A percentile compares a stretch with the other conserved stretches of the same genome.
phyloP scores from a whole-genome alignment of 2,888 invertebrate genomes.

The Cylloceria caligata region DNA sequence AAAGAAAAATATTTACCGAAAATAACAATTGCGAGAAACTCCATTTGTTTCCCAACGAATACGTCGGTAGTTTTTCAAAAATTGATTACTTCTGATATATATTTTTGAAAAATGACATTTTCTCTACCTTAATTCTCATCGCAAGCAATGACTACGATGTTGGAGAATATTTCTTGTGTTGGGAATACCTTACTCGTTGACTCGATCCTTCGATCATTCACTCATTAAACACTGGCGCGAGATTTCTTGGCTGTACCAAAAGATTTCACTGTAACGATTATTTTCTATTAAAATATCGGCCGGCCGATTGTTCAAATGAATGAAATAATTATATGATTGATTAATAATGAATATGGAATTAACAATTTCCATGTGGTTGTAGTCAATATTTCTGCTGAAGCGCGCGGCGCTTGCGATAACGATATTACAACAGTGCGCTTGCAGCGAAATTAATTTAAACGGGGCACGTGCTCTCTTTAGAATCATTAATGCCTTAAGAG shows the following conservation, averaged over 20 bases:
- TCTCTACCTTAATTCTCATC: conserved; percentile 47
- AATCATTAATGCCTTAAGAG: neutral
- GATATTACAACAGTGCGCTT: conserved; percentile 61
- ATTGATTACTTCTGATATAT: neutral
- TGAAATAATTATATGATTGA: neutral
- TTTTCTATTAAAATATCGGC: neutral
- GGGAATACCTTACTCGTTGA: conserved; percentile 7
- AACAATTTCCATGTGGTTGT: conserved; percentile 4
- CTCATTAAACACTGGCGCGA: conserved; percentile 77
- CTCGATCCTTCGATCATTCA: conserved; percentile 53
- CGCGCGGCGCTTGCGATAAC: conserved; percentile 78
- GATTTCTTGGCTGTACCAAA: conserved; percentile 77
- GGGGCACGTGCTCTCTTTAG: neutral
- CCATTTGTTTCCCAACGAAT: too few species aligned
- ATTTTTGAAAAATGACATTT: conserved; percentile 54
- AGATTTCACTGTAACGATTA: neutral
- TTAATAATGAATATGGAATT: conserved; percentile 9
- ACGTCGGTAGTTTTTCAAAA: neutral
- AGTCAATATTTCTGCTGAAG: conserved; percentile 79
- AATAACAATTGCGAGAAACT: neutral
- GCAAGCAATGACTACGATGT: conserved; percentile 16
- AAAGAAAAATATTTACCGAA: conserved; percentile 40
- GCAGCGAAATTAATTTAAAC: conserved; percentile 47
- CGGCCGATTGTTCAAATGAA: neutral
- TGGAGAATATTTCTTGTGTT: conserved; percentile 15